Percentiles rank a stretch among this genome's conserved stretches.
Evolutionary conservation across 2,888 invertebrate species (phyloP).

Genomic region (Pyrrhosoma nymphula): DNA sequence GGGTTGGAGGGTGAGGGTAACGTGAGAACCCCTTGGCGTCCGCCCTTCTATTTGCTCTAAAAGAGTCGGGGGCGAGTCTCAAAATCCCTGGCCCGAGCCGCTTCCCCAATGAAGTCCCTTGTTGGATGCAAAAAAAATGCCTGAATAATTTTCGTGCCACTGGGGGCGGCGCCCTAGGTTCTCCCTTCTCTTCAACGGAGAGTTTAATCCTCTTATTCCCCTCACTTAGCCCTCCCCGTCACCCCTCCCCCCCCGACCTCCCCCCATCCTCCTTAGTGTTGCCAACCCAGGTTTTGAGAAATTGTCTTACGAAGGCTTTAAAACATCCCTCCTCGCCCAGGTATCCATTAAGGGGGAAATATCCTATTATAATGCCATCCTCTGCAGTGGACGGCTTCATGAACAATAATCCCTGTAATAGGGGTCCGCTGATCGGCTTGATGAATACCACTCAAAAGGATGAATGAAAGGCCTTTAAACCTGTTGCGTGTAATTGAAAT

Average conservation of each 20-base stretch:
- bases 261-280: neutral
- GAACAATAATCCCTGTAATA: neutral
- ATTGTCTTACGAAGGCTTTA: neutral
- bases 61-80: neutral
- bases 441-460: neutral
- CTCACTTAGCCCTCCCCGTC: neutral
- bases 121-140: neutral
- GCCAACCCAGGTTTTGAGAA: neutral
- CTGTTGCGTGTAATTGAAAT: neutral
- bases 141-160: neutral
- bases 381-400: neutral
- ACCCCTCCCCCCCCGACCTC: no score
- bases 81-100: neutral
- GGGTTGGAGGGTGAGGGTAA: no score
- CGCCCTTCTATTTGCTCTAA: no score
- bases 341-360: neutral
- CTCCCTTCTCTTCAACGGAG: neutral
- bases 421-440: neutral
- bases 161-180: neutral
- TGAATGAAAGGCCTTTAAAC: neutral
- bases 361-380: neutral
- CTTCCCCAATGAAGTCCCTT: neutral
- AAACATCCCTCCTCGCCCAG: neutral
- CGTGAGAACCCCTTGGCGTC: no score
- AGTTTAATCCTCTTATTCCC: constrained; percentile 26